Evolutionary conservation across 2,888 invertebrate genomes (phyloP), one percentile per base, ranked within the genome.

Genomic region (Ctenicera cuprea): DNA sequence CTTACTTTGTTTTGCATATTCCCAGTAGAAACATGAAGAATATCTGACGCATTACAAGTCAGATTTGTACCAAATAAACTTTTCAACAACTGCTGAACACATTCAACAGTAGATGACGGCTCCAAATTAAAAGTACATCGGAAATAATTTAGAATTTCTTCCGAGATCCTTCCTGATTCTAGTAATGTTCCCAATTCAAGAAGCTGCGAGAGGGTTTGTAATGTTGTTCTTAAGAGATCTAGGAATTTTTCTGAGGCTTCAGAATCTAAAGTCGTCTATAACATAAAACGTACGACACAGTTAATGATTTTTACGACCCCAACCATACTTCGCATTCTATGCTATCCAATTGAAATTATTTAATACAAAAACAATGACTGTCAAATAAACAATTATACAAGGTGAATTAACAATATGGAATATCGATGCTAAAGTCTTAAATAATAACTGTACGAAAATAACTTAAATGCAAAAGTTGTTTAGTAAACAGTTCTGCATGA

Each of bases 51-150:
- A 45, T 88, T 88, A 0, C 87, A 64, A 43, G 87, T 87, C 83
- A 95, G 89, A 84, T 95, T 95, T 0, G 94, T 94, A 1, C 93
- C 91, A 84, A 95, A 95, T 4, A 95, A 86, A 78, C 94, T 93
- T 87, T 94, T 93, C 0, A 92, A 80, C 3, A 95, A 88, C 84
- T 95, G 95, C 41, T 94, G 93, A 0, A 96, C 93, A 84, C 94
- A 94, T 73, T 91, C 89, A 0, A 96, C 91, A 0, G 94, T 92
- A 4, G 88, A 87, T 0, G 92, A 91, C 0, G 95, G 91, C 68
- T 94, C 93, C 41, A 95, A 83, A 9, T 90, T 87, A 84, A 96
- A 92, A 1, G 94, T 92, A 0, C 91, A 90, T 81, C 93, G 92
- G 7, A 95, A 87, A 83, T 95, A 96, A 79, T 89, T 89, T 0